A percentile compares a stretch with the other conserved stretches of the same genome.
These are phyloP conservation scores for Abrostola tripartita DNA, from an alignment of 2,888 invertebrate genomes.

Conservation along the genomic window DNA sequence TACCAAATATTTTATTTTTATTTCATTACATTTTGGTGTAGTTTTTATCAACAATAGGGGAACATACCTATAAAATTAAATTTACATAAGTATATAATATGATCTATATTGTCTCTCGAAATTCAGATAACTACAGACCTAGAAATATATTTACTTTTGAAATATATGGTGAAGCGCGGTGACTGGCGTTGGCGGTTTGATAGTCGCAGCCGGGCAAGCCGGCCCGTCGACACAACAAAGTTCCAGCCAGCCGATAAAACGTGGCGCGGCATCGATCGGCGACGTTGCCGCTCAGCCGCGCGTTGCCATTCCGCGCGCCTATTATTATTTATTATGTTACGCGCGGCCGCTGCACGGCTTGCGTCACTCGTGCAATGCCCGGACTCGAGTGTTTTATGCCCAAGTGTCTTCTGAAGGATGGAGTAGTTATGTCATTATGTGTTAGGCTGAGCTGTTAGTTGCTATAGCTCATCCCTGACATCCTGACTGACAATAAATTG, in stretches of 20 bases:
- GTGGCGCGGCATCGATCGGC: conserved; percentile 69
- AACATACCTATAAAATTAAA: too few species aligned
- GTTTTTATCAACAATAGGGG: too few species aligned
- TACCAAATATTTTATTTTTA: too few species aligned
- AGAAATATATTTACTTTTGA: not conserved
- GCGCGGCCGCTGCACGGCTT: conserved; percentile 61
- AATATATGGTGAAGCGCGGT: not conserved
- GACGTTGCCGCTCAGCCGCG: conserved; percentile 70
- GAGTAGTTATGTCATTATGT: not conserved
- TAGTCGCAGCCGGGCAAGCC: conserved; percentile 24
- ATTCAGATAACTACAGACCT: not conserved
- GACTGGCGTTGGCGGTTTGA: not conserved
- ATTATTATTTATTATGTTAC: conserved; percentile 73
- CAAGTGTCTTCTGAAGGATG: conserved; percentile 35
- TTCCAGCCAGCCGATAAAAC: conserved; percentile 60
- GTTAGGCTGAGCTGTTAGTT: not conserved
- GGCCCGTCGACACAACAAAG: conserved; percentile 57
- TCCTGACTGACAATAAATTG: too few species aligned
- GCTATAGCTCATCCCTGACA: too few species aligned
- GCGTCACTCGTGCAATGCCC: conserved; percentile 67
- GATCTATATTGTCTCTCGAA: too few species aligned
- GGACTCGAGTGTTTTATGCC: conserved; percentile 53
- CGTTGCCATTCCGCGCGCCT: conserved; percentile 68
- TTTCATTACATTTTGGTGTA: too few species aligned
- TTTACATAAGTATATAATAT: too few species aligned